Conservation (phyloP, 2,113 vertebrate genomes). For the Labrus mixtus region DNA sequence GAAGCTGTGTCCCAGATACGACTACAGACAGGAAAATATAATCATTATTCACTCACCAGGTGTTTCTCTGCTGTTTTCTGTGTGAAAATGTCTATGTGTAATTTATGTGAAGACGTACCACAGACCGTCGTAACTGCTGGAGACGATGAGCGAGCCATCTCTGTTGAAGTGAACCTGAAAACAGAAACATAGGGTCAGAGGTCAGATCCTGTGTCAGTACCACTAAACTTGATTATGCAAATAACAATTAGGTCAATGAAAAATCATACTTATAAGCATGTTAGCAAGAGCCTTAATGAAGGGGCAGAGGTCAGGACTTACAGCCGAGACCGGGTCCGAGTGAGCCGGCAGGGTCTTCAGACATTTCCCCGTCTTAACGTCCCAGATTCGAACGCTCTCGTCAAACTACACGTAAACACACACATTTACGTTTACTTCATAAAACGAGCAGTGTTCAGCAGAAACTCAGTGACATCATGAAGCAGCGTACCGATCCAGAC, state of each 20-base stretch:
- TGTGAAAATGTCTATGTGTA: neutral
- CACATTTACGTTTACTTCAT: neutral
- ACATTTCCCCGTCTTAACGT: constrained; percentile 98
- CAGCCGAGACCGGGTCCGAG: constrained; percentile 97
- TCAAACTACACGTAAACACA: constrained; percentile 87
- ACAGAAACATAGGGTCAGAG: neutral
- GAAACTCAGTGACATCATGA: neutral
- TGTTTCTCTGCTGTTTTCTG: neutral
- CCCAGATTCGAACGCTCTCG: constrained; percentile 98
- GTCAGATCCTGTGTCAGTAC: neutral
- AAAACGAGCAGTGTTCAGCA: neutral
- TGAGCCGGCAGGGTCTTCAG: constrained; percentile 98
- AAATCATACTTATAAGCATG: too few relatives aligned
- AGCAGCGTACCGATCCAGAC: constrained; percentile 91
- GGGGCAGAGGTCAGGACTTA: constrained; percentile 77
- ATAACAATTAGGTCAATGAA: too few relatives aligned
- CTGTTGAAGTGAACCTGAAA: constrained; percentile 97
- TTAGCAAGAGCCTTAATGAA: too few relatives aligned
- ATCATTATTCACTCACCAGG: too few relatives aligned
- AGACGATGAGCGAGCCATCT: constrained; percentile 97
- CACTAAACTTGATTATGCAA: too few relatives aligned
- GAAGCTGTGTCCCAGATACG: constrained; percentile 99
- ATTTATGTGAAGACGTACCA: constrained; percentile 85
- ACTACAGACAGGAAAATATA: constrained; percentile 70
- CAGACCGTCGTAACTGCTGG: constrained; percentile 98